Evolutionary conservation across 2,113 vertebrate genomes (phyloP).

Genomic region (Eublepharis macularius): DNA sequence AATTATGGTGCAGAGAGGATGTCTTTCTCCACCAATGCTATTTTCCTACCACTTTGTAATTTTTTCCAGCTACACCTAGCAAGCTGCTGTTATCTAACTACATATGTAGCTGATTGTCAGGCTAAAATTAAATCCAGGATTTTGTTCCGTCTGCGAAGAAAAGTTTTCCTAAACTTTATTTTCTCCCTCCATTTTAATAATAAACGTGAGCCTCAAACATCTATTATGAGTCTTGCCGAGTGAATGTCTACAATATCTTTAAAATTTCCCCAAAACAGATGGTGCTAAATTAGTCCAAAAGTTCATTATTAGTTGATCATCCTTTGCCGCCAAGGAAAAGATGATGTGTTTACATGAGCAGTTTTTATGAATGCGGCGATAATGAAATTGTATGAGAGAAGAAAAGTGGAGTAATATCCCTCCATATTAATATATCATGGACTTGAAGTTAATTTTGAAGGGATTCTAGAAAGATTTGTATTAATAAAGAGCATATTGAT

Average conservation of each 20-base stretch:
- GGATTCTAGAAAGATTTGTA: constrained; percentile 33
- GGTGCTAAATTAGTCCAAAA: neutral
- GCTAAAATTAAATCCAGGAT: neutral
- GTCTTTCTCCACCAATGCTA: no score
- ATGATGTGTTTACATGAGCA: constrained; percentile 9
- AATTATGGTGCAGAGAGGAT: no score
- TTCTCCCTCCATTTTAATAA: neutral
- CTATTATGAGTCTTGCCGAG: constrained; percentile 16
- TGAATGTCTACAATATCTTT: constrained; percentile 30
- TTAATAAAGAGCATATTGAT: constrained; percentile 40
- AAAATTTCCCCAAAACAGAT: constrained; percentile 28
- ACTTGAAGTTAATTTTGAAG: constrained; percentile 31
- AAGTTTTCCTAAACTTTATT: constrained; percentile 11
- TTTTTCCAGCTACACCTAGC: no score
- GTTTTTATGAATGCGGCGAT: constrained; percentile 32
- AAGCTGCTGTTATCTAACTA: no score
- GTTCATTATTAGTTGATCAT: constrained; percentile 36
- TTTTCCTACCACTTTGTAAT: no score
- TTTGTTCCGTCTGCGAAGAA: neutral
- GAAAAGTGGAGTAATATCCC: neutral
- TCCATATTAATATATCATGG: constrained; percentile 34
- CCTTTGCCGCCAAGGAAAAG: constrained; percentile 39
- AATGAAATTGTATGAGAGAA: constrained; percentile 38
- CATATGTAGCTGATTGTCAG: no score
- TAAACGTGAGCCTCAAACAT: constrained; percentile 15